Percentiles rank a stretch among this genome's conserved stretches.
These are phyloP conservation scores for Phrixothrix hirtus DNA, from an alignment of 2,888 invertebrate genomes.

Conservation along the genomic window DNA sequence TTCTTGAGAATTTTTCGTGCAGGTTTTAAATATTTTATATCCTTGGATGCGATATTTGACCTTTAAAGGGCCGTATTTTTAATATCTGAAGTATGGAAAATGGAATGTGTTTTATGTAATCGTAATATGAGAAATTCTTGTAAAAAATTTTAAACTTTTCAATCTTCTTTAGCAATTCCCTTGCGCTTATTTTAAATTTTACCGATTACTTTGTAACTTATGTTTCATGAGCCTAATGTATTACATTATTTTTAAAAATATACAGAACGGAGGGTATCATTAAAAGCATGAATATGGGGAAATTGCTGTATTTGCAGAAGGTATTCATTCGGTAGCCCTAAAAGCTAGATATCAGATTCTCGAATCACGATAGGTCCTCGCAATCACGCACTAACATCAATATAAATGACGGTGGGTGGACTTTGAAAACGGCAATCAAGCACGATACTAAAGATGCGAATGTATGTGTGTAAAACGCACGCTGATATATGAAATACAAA, in stretches of 20 bases:
- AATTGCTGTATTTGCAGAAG: constrained; percentile 9
- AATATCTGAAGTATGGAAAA: too few relatives aligned
- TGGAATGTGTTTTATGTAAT: too few relatives aligned
- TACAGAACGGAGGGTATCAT: too few relatives aligned
- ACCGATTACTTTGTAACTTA: too few relatives aligned
- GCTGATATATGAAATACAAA: too few relatives aligned
- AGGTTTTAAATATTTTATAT: constrained; percentile 35
- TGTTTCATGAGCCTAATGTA: too few relatives aligned
- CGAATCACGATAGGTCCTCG: constrained; percentile 42
- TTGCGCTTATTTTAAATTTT: too few relatives aligned
- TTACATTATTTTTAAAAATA: too few relatives aligned
- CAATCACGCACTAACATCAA: constrained; percentile 39
- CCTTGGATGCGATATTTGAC: constrained; percentile 33
- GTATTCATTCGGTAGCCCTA: constrained; percentile 37
- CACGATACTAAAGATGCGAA: background rate
- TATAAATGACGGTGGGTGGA: constrained; percentile 33
- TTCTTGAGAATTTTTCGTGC: constrained; percentile 34
- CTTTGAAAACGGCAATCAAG: background rate
- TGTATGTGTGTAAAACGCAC: too few relatives aligned
- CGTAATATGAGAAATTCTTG: too few relatives aligned
- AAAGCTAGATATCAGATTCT: constrained; percentile 41
- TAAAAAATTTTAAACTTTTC: too few relatives aligned
- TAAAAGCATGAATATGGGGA: background rate
- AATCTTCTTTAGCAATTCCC: too few relatives aligned
- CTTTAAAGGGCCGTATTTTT: constrained; percentile 28